phyloP scores from a whole-genome alignment of 1,140 invertebrate species.

The Dendrolimus kikuchii region DNA sequence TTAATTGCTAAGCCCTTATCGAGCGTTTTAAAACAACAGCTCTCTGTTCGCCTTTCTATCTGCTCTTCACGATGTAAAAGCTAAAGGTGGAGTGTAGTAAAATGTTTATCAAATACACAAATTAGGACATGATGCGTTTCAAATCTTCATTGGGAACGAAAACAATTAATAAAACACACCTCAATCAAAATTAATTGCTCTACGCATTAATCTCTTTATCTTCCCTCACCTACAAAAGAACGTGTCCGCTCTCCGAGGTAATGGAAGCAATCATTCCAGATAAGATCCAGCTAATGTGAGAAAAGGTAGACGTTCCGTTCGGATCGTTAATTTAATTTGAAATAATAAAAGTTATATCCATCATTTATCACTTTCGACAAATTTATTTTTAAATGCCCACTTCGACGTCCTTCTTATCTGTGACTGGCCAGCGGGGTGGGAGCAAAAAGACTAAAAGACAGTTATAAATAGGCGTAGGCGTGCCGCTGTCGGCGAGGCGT shows the following conservation, averaged over 20 bases:
- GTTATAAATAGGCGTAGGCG: conserved; percentile 49
- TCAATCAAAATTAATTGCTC: conserved; percentile 67
- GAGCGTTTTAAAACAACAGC: too few species aligned
- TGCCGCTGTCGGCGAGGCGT: conserved; percentile 41
- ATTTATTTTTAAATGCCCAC: conserved; percentile 68
- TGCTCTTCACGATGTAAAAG: too few species aligned
- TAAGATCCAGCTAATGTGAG: conserved; percentile 69
- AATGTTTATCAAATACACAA: conserved; percentile 8
- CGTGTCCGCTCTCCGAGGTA: conserved; percentile 60
- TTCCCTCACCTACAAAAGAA: conserved; percentile 56
- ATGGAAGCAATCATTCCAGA: conserved; percentile 70
- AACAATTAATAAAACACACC: conserved; percentile 71
- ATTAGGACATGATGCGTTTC: conserved; percentile 43
- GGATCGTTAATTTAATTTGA: conserved; percentile 71
- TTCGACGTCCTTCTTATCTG: conserved; percentile 50
- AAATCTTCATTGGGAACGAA: conserved; percentile 60
- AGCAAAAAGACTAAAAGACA: conserved; percentile 36
- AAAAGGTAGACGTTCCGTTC: conserved; percentile 60
- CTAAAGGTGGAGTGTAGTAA: too few species aligned
- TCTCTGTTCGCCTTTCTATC: too few species aligned
- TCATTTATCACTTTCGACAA: conserved; percentile 70
- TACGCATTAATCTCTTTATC: conserved; percentile 55
- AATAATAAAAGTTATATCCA: conserved; percentile 69
- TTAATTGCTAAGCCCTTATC: too few species aligned
- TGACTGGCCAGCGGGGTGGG: conserved; percentile 39